These are phyloP conservation scores for Nycticorax nycticorax DNA, from an alignment of 2,113 vertebrate genomes.

Conservation along the genomic window DNA sequence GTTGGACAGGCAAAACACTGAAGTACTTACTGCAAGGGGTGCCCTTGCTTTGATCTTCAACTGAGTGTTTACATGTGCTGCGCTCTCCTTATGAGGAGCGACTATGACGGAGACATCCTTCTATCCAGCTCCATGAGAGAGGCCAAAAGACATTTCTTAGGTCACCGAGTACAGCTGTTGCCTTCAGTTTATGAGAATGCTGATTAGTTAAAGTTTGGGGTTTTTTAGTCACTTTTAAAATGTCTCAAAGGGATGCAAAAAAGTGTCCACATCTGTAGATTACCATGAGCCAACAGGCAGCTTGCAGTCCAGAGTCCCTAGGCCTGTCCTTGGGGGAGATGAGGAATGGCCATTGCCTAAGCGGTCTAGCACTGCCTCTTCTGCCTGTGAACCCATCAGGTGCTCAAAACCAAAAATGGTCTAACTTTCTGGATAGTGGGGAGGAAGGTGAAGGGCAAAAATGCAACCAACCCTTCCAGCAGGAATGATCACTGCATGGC, in stretches of 20 bases:
- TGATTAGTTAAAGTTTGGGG: background rate
- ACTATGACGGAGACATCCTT: background rate
- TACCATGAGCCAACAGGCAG: background rate
- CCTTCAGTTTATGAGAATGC: background rate
- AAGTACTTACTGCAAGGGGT: background rate
- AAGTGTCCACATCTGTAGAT: background rate
- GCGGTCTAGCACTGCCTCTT: background rate
- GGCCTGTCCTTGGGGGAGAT: background rate
- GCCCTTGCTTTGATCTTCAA: background rate
- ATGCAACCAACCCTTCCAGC: background rate
- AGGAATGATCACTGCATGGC: background rate
- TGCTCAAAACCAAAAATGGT: background rate
- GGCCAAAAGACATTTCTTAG: background rate
- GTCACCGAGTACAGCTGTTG: background rate
- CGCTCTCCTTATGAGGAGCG: background rate
- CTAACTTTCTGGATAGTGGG: background rate
- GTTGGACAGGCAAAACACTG: background rate
- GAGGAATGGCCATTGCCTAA: background rate
- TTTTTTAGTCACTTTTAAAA: background rate
- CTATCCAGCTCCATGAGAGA: background rate
- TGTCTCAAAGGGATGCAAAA: background rate
- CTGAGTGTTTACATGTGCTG: background rate
- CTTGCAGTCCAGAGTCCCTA: background rate
- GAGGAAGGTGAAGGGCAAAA: background rate
- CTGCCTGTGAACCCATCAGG: background rate